Evolutionary conservation across 1,140 invertebrate species (phyloP), one percentile per base, ranked within the genome.

Genomic region (Aphaenogaster rudis): DNA sequence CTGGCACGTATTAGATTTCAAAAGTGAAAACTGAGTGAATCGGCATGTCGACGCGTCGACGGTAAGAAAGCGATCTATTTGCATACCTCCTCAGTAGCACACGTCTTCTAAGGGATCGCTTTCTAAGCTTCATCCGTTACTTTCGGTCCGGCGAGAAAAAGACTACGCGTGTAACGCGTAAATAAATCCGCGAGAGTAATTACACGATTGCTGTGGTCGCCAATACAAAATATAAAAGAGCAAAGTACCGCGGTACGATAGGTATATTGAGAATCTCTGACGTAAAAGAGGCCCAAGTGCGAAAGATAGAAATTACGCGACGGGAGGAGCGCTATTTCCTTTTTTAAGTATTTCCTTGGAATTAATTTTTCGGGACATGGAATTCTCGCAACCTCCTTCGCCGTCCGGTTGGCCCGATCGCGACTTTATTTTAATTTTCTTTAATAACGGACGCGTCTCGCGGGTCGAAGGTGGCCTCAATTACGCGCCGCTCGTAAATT

Each of bases 61-160:
- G n/a, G 11, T 21, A 84, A 84, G 80, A 84, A 74, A 84, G 80
- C 69, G 80, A 76, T 63, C 45, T 42, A 84, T 84, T 52, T 74
- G 13, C 28, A 74, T 39, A 45, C 17, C 39, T 72, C 17, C 54
- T 61, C 42, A 15, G 39, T 64, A 17, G 13, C 39, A 21, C n/a
- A 4, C 0, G 11, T 71, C 28, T 72, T 42, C 8, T 15, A 42
- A 67, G 13, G 15, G 28, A 74, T 63, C 69, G 69, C 80, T 63
- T 84, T 76, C 69, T 84, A 76, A 63, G 48, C 2, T 9, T 33
- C 1, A 13, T 72, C 21, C 28, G 6, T 82, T 61, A n/a, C 4
- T 48, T 48, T 45, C 7, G 11, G 0, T 45, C 2, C 7, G 7
- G 21, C 11, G 21, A 77, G 61, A 74, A 17, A 17, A 17, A 21